Evolutionary conservation across 2,888 invertebrate species (phyloP).

Genomic region (Noctua comes): DNA sequence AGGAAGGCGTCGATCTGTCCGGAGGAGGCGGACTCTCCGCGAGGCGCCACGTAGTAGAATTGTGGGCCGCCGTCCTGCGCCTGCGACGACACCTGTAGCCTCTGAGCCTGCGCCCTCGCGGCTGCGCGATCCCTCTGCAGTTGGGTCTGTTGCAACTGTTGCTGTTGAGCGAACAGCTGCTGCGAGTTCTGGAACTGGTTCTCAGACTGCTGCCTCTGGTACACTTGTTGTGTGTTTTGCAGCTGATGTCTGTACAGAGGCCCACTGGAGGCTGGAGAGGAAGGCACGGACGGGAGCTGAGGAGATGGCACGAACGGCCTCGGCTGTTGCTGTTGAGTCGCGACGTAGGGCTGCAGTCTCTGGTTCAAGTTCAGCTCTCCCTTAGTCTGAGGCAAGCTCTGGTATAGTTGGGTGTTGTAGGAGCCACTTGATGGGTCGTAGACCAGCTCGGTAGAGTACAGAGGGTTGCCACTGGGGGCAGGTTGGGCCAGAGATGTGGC

Average conservation of each 20-base stretch:
- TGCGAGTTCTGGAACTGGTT: conserved; percentile 91
- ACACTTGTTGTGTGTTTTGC: conserved; percentile 87
- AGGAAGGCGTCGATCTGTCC: conserved; percentile 96
- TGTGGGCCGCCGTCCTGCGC: conserved; percentile 77
- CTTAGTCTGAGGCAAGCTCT: conserved; percentile 93
- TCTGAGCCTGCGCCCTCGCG: conserved; percentile 87
- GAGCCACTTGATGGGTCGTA: conserved; percentile 94
- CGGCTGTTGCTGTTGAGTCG: conserved; percentile 89
- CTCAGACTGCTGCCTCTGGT: conserved; percentile 91
- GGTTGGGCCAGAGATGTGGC: conserved; percentile 75
- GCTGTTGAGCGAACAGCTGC: conserved; percentile 92
- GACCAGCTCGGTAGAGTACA: conserved; percentile 94
- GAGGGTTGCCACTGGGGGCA: conserved; percentile 90
- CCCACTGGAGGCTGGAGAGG: conserved; percentile 76
- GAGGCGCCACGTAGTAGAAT: conserved; percentile 91
- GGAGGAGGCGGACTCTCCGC: conserved; percentile 88
- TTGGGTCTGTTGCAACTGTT: conserved; percentile 92
- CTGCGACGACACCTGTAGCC: conserved; percentile 81
- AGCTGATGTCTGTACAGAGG: conserved; percentile 89
- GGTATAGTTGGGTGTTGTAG: conserved; percentile 94
- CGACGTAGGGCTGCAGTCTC: conserved; percentile 93
- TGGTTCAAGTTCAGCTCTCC: conserved; percentile 93
- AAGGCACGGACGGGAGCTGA: conserved; percentile 87
- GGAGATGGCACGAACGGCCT: conserved; percentile 91
- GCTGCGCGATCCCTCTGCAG: conserved; percentile 91